Conservation (phyloP, 2,888 invertebrate genomes). For the Eupsilia transversa region DNA sequence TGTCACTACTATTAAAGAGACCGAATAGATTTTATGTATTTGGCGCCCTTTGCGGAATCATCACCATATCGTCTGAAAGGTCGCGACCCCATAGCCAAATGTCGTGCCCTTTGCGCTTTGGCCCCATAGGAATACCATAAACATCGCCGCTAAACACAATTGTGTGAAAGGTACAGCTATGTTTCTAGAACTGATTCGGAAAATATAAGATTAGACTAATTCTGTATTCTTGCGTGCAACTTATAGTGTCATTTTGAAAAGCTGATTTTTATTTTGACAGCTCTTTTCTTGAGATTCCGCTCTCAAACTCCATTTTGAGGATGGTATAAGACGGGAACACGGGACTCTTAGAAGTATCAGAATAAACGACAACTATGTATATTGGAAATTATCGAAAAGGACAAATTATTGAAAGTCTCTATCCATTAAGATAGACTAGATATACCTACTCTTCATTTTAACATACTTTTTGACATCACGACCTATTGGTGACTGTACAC, state of each 20-base stretch:
- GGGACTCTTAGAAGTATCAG: neutral
- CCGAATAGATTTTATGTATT: slow-evolving; percentile 80
- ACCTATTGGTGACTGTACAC: slow-evolving; percentile 8
- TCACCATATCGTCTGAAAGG: slow-evolving; percentile 81
- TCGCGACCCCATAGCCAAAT: slow-evolving; percentile 83
- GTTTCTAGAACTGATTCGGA: neutral
- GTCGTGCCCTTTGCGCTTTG: slow-evolving; percentile 83
- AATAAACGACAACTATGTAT: neutral
- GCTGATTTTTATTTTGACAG: neutral
- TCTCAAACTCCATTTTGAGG: neutral
- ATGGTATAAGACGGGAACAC: too few species aligned
- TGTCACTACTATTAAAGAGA: slow-evolving; percentile 79
- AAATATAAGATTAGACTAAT: too few species aligned
- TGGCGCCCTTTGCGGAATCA: slow-evolving; percentile 80
- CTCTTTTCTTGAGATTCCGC: neutral
- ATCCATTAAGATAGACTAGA: neutral
- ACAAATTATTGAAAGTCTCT: neutral
- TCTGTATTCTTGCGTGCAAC: neutral
- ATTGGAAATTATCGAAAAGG: neutral
- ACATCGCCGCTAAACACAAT: slow-evolving; percentile 54
- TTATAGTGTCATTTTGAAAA: neutral
- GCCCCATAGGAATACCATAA: slow-evolving; percentile 71
- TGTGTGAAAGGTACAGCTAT: slow-evolving; percentile 7
- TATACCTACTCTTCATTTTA: neutral
- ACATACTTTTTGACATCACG: neutral